Base-by-base conservation (phyloP, 2,797 vertebrate genomes). In the Dromococcyx pavoninus region DNA sequence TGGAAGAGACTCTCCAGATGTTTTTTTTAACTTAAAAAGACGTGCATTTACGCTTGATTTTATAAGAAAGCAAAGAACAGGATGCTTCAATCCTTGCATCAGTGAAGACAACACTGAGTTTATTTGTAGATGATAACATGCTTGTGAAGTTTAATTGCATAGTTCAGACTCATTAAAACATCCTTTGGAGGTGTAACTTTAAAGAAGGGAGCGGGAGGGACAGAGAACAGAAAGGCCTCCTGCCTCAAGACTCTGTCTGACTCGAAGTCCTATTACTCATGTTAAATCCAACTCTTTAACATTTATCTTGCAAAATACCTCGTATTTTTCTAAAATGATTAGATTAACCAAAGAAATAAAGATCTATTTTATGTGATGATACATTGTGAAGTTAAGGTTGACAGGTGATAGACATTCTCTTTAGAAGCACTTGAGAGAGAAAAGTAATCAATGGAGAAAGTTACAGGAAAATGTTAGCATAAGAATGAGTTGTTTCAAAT, bases 371-470 rank as follows among this genome's bases (percentile, higher is more conserved):
- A 88, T 64, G 41, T 30, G 76, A 76, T 75, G 85, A 78, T 91
- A 86, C 66, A 51, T 81, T 78, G 73, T 88, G 70, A 91, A 96
- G 95, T 89, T 89, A 91, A 78, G 81, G 93, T 65, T 84, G 95
- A 81, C 79, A 78, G 76, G 73, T 12, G 25, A 84, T 91, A 92
- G 90, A 48, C 66, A 88, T 93, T 83, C 76, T 89, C 85, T 86
- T 79, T 81, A 91, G 71, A 86, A 88, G 35, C 61, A 86, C 88
- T 94, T 86, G 54, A 72, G 86, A 86, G 72, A 88, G 80, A 78
- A 94, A 94, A 93, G 82, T 83, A 96, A 94, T 93, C 89, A 95
- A 81, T 78, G 61, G 58, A 88, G 62, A 93, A 94, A 91, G 54
- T 78, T 58, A 58, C 19, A 58, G 80, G 83, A 76, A 91, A 94